Conservation (phyloP, 2,888 invertebrate genomes). For the Pteria penguin region DNA sequence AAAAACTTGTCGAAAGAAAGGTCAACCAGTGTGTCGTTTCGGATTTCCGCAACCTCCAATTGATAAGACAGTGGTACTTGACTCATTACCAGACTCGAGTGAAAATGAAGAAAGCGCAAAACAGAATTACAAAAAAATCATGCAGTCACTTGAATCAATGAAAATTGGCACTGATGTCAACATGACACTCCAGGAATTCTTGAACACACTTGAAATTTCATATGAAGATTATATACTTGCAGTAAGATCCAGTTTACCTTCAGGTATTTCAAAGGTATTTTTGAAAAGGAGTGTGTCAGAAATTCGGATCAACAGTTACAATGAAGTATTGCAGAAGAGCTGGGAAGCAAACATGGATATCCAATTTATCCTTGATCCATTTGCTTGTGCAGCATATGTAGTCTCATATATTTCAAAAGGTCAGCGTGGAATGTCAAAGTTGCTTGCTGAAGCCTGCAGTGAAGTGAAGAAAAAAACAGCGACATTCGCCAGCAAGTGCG, state of each 20-base stretch:
- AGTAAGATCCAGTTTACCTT: slow-evolving; percentile 24
- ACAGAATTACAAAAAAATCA: slow-evolving; percentile 1
- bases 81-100: slow-evolving; percentile 36
- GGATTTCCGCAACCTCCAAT: slow-evolving; percentile 50
- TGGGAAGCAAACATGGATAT: slow-evolving; percentile 53
- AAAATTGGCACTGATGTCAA: slow-evolving; percentile 3
- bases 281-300: slow-evolving; percentile 41
- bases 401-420: slow-evolving; percentile 52
- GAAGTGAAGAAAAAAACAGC: slow-evolving; percentile 23
- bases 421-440: slow-evolving; percentile 48
- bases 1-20: slow-evolving; percentile 46
- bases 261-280: slow-evolving; percentile 43
- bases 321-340: slow-evolving; percentile 16
- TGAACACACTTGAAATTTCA: slow-evolving; percentile 33
- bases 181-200: slow-evolving; percentile 10
- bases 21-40: slow-evolving; percentile 44
- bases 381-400: slow-evolving; percentile 49
- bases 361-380: slow-evolving; percentile 49
- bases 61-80: slow-evolving; percentile 33
- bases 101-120: not conserved
- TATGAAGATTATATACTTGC: slow-evolving; percentile 29
- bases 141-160: not conserved
- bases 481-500: slow-evolving; percentile 44
- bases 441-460: slow-evolving; percentile 36
- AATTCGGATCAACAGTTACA: slow-evolving; percentile 36